Conservation (phyloP, 1,140 invertebrate genomes). For the Diabrotica undecimpunctata region DNA sequence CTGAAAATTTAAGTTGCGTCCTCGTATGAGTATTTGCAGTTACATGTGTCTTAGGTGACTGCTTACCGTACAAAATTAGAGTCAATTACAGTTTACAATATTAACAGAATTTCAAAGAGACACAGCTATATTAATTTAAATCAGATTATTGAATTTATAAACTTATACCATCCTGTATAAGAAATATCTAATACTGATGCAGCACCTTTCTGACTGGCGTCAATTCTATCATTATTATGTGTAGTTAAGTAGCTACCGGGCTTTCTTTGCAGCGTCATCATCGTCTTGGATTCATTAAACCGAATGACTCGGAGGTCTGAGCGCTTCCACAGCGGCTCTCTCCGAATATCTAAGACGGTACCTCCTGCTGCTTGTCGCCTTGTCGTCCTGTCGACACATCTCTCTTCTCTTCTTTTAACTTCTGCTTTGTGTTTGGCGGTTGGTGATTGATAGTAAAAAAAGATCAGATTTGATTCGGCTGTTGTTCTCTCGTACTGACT, state of each 20-base stretch:
- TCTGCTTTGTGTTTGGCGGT: neutral
- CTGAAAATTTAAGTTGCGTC: no score
- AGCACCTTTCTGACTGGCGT: neutral
- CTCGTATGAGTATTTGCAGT: no score
- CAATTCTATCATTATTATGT: slow-evolving; percentile 3
- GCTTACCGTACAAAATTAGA: no score
- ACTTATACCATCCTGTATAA: neutral
- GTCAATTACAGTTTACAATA: no score
- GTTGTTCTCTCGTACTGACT: neutral
- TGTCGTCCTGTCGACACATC: neutral
- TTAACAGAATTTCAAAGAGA: no score
- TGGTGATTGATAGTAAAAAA: slow-evolving; percentile 2
- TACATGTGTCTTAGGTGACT: no score
- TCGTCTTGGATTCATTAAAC: neutral
- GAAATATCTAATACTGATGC: neutral
- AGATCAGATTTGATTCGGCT: neutral
- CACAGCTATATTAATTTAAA: no score
- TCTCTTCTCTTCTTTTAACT: slow-evolving; percentile 2
- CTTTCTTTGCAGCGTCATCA: neutral
- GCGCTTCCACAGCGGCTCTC: neutral
- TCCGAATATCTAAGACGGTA: neutral
- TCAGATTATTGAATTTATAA: no score
- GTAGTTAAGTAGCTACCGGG: neutral
- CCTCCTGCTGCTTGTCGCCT: neutral
- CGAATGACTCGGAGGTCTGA: neutral